Evolutionary conservation across 2,888 invertebrate species (phyloP).

Genomic region (Meteorus colon): DNA sequence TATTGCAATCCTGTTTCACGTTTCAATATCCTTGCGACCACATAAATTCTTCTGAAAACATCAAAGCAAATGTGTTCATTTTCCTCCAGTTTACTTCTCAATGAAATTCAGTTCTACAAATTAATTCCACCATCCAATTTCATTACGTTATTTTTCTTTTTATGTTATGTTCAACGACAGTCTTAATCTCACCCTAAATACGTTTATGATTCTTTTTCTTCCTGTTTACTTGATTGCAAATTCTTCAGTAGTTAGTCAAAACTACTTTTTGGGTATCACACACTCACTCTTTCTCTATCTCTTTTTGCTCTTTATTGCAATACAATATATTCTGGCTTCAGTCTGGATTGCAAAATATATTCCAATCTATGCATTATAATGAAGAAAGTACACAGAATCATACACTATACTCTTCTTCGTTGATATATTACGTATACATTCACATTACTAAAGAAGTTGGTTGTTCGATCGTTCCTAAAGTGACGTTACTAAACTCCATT

Average conservation of each 20-base stretch:
- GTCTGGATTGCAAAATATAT: conserved; percentile 27
- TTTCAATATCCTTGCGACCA: neutral
- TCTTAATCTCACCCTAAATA: neutral
- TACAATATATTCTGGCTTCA: conserved; percentile 41
- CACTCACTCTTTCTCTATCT: conserved; percentile 27
- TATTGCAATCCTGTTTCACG: neutral
- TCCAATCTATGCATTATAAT: neutral
- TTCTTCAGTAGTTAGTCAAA: neutral
- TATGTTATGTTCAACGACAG: conserved; percentile 33
- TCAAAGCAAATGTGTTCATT: neutral
- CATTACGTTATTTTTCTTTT: conserved; percentile 47
- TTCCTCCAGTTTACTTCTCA: neutral
- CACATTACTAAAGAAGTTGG: neutral
- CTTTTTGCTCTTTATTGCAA: conserved; percentile 30
- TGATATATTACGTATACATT: conserved; percentile 3
- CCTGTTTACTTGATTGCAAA: conserved; percentile 47
- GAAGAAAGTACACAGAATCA: neutral
- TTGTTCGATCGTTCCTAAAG: neutral
- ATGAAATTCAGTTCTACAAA: neutral
- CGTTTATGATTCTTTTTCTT: conserved; percentile 48
- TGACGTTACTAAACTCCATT: neutral
- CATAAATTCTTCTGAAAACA: neutral
- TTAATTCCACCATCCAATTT: neutral
- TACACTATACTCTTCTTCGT: neutral
- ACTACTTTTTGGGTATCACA: conserved; percentile 11